Percentiles rank a stretch among this genome's conserved stretches.
phyloP scores from a whole-genome alignment of 1,140 invertebrate genomes.

The Cardiocondyla obscurior region DNA sequence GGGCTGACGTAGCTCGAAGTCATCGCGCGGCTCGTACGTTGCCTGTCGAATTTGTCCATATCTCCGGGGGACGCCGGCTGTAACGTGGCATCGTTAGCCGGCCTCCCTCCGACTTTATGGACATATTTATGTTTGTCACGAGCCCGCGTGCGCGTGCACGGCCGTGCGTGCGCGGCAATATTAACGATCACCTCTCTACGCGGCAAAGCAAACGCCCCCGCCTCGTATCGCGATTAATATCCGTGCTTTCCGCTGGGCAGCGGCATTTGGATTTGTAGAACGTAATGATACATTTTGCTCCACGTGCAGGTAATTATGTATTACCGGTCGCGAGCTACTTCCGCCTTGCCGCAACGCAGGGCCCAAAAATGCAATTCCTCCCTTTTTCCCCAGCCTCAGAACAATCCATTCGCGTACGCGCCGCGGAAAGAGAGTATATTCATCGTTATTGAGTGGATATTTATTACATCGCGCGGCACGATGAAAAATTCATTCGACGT shows the following conservation, averaged over 20 bases:
- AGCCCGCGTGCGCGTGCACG: not conserved
- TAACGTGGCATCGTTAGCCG: not conserved
- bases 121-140: slow-evolving; percentile 30
- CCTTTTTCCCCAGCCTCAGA: slow-evolving; percentile 5
- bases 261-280: slow-evolving; percentile 45
- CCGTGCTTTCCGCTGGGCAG: slow-evolving; percentile 29
- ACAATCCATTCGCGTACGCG: slow-evolving; percentile 26
- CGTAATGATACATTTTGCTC: slow-evolving; percentile 53
- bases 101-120: slow-evolving; percentile 9
- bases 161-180: slow-evolving; percentile 15
- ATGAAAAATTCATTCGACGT: slow-evolving; percentile 50
- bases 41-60: slow-evolving; percentile 42
- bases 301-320: slow-evolving; percentile 49
- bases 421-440: slow-evolving; percentile 18
- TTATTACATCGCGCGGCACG: slow-evolving; percentile 26
- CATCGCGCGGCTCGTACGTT: slow-evolving; percentile 4
- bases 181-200: slow-evolving; percentile 29
- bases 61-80: not conserved
- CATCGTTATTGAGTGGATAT: slow-evolving; percentile 48
- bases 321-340: slow-evolving; percentile 19
- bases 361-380: slow-evolving; percentile 44
- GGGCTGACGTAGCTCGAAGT: slow-evolving; percentile 34
- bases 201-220: slow-evolving; percentile 21
- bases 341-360: not conserved
- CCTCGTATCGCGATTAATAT: slow-evolving; percentile 44